phyloP scores from a whole-genome alignment of 2,113 vertebrate genomes.

The Regulus satrapa region DNA sequence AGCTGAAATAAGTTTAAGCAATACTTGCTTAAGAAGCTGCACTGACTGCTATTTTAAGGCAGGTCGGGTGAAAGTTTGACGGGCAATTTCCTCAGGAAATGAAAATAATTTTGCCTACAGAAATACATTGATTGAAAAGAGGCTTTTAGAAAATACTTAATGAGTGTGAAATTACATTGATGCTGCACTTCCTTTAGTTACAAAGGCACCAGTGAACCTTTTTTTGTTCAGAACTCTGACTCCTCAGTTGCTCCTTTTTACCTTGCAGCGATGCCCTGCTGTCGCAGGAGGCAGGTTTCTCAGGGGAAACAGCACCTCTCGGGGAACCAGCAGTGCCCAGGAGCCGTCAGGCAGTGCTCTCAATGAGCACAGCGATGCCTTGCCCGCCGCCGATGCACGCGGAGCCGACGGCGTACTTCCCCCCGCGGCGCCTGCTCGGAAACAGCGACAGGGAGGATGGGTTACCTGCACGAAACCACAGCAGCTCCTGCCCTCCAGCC shows the following conservation, averaged over 20 bases:
- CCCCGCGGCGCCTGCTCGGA: slow-evolving; percentile 81
- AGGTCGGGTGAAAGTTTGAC: not conserved
- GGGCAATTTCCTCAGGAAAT: slow-evolving; percentile 6
- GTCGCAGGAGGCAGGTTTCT: not conserved
- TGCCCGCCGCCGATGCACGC: slow-evolving; percentile 97
- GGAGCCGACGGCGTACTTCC: slow-evolving; percentile 88
- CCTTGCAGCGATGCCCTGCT: not conserved
- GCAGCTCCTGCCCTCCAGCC: not conserved
- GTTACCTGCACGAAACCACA: not conserved
- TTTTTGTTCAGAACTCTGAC: not conserved
- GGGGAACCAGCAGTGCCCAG: not conserved
- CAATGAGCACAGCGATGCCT: slow-evolving; percentile 88
- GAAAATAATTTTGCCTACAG: not conserved
- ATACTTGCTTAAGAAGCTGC: not conserved
- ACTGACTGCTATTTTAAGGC: slow-evolving; percentile 51
- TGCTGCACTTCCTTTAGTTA: not conserved
- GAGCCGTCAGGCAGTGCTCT: slow-evolving; percentile 75
- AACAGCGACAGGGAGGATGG: not conserved
- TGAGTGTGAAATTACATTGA: not conserved
- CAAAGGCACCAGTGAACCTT: not conserved
- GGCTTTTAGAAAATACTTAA: not conserved
- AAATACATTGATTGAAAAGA: not conserved
- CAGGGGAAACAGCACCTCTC: not conserved
- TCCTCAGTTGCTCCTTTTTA: not conserved
- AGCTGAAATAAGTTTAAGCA: not conserved